phyloP scores from a whole-genome alignment of 1,140 invertebrate genomes.

The Drosophila equinoxialis region DNA sequence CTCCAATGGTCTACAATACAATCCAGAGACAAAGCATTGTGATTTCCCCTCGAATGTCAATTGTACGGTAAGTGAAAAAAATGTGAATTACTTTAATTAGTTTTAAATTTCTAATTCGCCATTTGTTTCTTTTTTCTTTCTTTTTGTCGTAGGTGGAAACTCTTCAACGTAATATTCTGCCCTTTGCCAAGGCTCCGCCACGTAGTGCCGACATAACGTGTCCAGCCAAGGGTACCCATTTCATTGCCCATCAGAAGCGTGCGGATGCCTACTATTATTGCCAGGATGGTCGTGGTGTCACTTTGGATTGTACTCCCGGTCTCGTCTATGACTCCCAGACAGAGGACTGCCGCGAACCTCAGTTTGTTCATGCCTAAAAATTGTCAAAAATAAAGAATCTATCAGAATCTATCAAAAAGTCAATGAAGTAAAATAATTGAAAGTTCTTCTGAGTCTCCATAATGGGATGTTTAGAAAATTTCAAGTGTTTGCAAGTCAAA shows the following conservation, averaged over 20 bases:
- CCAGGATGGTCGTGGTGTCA: conserved; percentile 62
- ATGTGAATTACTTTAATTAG: background rate
- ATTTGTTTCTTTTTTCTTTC: background rate
- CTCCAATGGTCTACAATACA: conserved; percentile 63
- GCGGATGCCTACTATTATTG: conserved; percentile 72
- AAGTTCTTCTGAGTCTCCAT: too few species aligned
- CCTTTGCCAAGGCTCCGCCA: conserved; percentile 61
- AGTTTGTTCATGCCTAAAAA: conserved; percentile 35
- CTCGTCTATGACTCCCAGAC: conserved; percentile 58
- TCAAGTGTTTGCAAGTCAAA: too few species aligned
- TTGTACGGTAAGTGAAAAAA: conserved; percentile 58
- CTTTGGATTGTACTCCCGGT: conserved; percentile 72
- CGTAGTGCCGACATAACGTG: conserved; percentile 64
- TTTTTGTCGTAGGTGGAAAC: conserved; percentile 48
- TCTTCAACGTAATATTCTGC: conserved; percentile 67
- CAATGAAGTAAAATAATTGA: background rate
- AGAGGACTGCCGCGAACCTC: conserved; percentile 56
- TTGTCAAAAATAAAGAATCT: conserved; percentile 36
- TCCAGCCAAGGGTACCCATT: conserved; percentile 59
- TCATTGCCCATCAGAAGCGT: conserved; percentile 59
- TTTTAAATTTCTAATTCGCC: background rate
- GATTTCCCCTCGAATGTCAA: conserved; percentile 64
- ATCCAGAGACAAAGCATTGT: conserved; percentile 47
- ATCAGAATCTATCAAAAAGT: conserved; percentile 8
- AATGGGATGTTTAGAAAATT: too few species aligned